Evolutionary conservation across 2,888 invertebrate species (phyloP), one percentile per base, ranked within the genome.

Genomic region (Theretra japonica): DNA sequence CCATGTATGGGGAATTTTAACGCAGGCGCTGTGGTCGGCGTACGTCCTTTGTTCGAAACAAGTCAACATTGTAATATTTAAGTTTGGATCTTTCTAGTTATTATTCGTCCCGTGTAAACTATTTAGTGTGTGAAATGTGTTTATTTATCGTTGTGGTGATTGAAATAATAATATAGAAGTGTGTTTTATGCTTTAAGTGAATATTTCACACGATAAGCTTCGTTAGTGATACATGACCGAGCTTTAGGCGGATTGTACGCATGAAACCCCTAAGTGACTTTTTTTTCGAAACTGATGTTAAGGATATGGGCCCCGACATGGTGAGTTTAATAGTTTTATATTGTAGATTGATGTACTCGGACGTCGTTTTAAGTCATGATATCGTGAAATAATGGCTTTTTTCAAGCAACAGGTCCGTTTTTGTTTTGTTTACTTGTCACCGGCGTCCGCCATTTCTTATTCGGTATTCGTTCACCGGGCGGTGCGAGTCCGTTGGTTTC

Each of bases 261-360:
- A 96, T 96, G 96, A 96, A 96, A 95, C 96, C 96, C 90, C 95
- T 96, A 95, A 95, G 95, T 95, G 95, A 95, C 89, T 95, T 95
- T 90, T 96, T 96, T 95, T 95, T 96, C 90, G 95, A 95, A 93
- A 93, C 95, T 93, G 96, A 96, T 95, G 96, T 96, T 96, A 96
- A 96, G 96, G 96, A 96, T 95, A 96, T 96, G 96, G 97, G 96
- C 95, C 96, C 96, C 94, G 97, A 97, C 94, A 97, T 97, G 97
- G 97, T 97, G 94, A 95, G 94, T 93, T 86, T 87, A 81, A 81
- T 79, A 70, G 73, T 75, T 82, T 80, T 76, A 80, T 76, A 71
- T 74, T 76, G 73, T 85, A 87, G 83, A 86, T 79, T 80, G 82
- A 73, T 75, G 71, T 75, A 79, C 77, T 81, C 74, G 76, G 80